A percentile compares a stretch with the other conserved stretches of the same genome.
phyloP scores from a whole-genome alignment of 2,113 vertebrate species.

The Mesitornis unicolor region DNA sequence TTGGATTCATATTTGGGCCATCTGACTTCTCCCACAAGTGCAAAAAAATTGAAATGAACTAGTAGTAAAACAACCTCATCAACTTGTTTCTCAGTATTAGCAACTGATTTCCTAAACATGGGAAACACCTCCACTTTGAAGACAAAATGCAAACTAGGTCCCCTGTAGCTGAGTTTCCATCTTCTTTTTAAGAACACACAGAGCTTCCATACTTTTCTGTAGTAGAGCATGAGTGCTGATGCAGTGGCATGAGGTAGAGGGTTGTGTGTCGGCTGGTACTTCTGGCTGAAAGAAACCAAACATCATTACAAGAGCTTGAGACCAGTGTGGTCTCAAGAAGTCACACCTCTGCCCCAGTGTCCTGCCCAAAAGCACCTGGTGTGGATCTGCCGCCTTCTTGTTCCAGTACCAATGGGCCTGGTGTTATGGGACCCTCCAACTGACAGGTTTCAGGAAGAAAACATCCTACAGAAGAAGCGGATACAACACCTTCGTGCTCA shows the following conservation, averaged over 20 bases:
- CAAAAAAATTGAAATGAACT: neutral
- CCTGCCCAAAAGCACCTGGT: neutral
- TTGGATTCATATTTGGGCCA: neutral
- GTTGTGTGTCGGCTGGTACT: neutral
- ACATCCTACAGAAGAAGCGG: neutral
- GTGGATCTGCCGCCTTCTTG: no score
- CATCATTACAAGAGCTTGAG: no score
- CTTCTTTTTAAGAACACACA: neutral
- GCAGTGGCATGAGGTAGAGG: accelerated
- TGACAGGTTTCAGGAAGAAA: neutral
- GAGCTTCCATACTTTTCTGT: neutral
- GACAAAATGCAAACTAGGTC: neutral
- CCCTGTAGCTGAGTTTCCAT: neutral
- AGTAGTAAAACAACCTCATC: neutral
- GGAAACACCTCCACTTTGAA: neutral
- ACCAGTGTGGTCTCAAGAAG: neutral
- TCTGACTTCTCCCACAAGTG: neutral
- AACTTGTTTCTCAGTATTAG: neutral
- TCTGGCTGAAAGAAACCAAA: neutral
- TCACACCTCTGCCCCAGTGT: neutral
- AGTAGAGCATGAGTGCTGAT: neutral
- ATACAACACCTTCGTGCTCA: neutral
- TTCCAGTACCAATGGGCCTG: neutral
- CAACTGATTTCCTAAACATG: neutral
- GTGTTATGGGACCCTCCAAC: neutral